Evolutionary conservation across 2,888 invertebrate species (phyloP), one percentile per base, ranked within the genome.

Genomic region (Pachymerium ferrugineum): DNA sequence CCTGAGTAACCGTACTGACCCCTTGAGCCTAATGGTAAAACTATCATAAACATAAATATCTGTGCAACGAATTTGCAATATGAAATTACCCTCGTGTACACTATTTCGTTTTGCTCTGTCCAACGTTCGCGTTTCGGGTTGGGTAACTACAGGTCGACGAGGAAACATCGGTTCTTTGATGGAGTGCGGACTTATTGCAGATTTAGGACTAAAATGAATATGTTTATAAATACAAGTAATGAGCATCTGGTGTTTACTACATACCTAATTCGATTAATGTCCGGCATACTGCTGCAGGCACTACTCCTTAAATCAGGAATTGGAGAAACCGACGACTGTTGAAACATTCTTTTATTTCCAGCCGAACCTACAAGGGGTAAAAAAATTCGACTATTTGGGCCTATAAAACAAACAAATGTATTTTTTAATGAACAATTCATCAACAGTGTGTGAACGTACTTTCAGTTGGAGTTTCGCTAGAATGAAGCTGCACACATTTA

Each of bases 271-370:
- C 77, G 75, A 67, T 75, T 74, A 16, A 78, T 76, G 54, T 78
- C 78, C 28, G 77, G 77, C 62, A 77, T 74, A 74, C 77, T 78
- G 72, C 69, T 75, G 62, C 74, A 76, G 67, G 30, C 62, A 68
- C 47, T 73, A 67, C 71, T 88, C 84, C 93, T 89, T 85, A 94
- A 89, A 87, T 92, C 91, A 83, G 93, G 93, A 84, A 94, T 94
- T 84, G 92, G 89, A 83, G 87, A 87, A 83, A 92, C 89, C 84
- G 29, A 38, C 16, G 91, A 89, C 86, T 90, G 89, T 85, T 92
- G 90, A 85, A 93, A 89, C 75, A 73, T 75, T 29, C 75, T 67
- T 73, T 73, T 74, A n/a, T 70, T 72, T 35, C 74, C 74, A 73
- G 72, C 54, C 28, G 29, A 16, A 22, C 47, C 35, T 16, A 72